A percentile compares a stretch with the other conserved stretches of the same genome.
phyloP scores from a whole-genome alignment of 2,888 invertebrate species.

The Abrostola tripartita region DNA sequence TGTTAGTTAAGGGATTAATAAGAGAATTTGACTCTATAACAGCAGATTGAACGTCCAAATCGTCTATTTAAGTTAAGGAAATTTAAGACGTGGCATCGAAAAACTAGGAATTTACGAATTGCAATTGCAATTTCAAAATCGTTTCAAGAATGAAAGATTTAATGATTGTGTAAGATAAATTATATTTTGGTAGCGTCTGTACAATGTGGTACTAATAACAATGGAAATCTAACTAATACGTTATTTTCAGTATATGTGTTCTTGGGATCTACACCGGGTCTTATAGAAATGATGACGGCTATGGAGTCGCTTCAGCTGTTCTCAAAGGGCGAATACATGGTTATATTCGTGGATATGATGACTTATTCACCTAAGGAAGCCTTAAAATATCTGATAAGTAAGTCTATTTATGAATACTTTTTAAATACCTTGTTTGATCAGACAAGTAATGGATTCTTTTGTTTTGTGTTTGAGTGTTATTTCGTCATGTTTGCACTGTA shows the following conservation, averaged over 20 bases:
- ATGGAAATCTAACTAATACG: not conserved
- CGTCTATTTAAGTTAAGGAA: no score
- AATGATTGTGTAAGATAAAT: no score
- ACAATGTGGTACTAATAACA: not conserved
- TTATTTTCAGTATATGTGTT: constrained; percentile 96
- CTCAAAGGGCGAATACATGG: constrained; percentile 97
- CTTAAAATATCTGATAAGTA: constrained; percentile 94
- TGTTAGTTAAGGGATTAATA: not conserved
- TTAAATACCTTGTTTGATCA: not conserved
- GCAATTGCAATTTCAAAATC: no score
- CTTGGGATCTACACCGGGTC: constrained; percentile 94
- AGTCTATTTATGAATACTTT: constrained; percentile 70
- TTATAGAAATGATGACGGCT: constrained; percentile 96
- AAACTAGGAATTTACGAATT: no score
- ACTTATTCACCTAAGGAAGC: constrained; percentile 93
- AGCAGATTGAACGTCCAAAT: no score
- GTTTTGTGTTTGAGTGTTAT: constrained; percentile 34
- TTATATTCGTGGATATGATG: constrained; percentile 97
- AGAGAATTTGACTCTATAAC: no score
- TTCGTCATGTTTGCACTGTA: constrained; percentile 20
- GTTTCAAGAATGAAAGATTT: no score
- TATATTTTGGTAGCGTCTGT: no score
- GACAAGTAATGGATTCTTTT: not conserved
- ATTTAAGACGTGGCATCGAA: no score
- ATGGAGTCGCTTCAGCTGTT: constrained; percentile 97